Evolutionary conservation across 1,140 invertebrate genomes (phyloP), one percentile per base, ranked within the genome.

Genomic region (Lasioglossum baleicum): DNA sequence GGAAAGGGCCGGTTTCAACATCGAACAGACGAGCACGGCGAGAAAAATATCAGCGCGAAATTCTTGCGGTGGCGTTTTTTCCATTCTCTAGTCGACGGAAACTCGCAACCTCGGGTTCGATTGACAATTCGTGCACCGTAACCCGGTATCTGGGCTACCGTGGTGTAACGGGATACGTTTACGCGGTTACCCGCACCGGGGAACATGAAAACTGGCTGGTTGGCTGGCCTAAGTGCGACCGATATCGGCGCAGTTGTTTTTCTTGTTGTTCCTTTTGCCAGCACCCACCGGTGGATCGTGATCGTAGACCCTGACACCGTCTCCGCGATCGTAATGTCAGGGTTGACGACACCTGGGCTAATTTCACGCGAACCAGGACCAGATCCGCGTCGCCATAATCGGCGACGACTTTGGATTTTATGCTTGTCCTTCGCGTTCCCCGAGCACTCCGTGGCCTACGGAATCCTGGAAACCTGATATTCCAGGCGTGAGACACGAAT

Each of bases 141-240:
- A 90, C 88, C 87, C 86, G 90, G 90, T 91, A 91, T 91, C 90
- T 90, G 89, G 90, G 89, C 87, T 91, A 90, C 76, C 77, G 67
- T 82, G 78, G 85, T 53, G 51, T 91, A 91, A 91, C 90, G 90
- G 90, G 90, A 91, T 83, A 90, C 86, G 77, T 90, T 90, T 87
- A 88, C 87, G 88, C 83, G 89, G 84, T 87, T 90, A 79, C 86
- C 75, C 75, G 79, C 75, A 71, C 70, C 20, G 75, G 31, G 63
- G 76, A 83, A 83, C 83, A 61, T 83, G 83, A 74, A 85, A 85
- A 83, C 75, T 31, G 61, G 44, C 44, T 20, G 51, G 51, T 15
- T 13, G 44, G 53, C 2, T 48, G 76, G 67, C 67, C 78, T 77
- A 84, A 63, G 73, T 68, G 53, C 17, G 13, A 61, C 58, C 22